Evolutionary conservation across 2,888 invertebrate genomes (phyloP).

Genomic region (Carterocephalus palaemon): DNA sequence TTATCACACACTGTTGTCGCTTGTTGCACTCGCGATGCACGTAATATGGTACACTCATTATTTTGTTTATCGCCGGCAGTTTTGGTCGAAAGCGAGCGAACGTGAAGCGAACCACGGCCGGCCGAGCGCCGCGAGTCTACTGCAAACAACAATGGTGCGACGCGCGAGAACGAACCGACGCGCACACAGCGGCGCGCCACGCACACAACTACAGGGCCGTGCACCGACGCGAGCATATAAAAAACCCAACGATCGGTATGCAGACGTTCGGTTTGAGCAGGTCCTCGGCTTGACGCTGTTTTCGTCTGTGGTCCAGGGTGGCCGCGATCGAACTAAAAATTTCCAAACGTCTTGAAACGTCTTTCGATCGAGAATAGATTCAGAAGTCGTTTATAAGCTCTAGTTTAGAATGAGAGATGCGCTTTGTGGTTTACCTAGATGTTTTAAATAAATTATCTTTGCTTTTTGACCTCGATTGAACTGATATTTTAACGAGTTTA

Average conservation of each 20-base stretch:
- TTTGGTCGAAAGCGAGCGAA: slow-evolving; percentile 53
- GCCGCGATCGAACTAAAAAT: slow-evolving; percentile 47
- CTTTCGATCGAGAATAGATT: slow-evolving; percentile 8
- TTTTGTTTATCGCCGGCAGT: slow-evolving; percentile 74
- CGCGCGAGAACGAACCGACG: slow-evolving; percentile 61
- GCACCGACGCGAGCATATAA: slow-evolving; percentile 69
- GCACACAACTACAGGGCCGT: slow-evolving; percentile 51
- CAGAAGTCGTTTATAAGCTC: background rate
- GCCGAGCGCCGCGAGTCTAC: slow-evolving; percentile 65
- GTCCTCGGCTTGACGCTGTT: slow-evolving; percentile 78
- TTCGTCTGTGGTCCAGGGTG: slow-evolving; percentile 76
- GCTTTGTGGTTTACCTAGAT: no score
- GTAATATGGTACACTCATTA: slow-evolving; percentile 72
- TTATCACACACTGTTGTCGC: slow-evolving; percentile 75
- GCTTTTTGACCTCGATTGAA: no score
- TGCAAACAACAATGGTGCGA: slow-evolving; percentile 69
- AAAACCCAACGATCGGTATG: slow-evolving; percentile 78
- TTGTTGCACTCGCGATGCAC: slow-evolving; percentile 73
- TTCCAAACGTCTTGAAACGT: slow-evolving; percentile 39
- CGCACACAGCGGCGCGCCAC: slow-evolving; percentile 50
- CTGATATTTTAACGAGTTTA: no score
- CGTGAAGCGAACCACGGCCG: slow-evolving; percentile 50
- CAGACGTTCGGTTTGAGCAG: slow-evolving; percentile 78
- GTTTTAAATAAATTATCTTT: no score
- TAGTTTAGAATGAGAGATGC: no score